Evolutionary conservation across 2,797 vertebrate genomes (phyloP), one percentile per base, ranked within the genome.

Genomic region (Microtus obscurus): DNA sequence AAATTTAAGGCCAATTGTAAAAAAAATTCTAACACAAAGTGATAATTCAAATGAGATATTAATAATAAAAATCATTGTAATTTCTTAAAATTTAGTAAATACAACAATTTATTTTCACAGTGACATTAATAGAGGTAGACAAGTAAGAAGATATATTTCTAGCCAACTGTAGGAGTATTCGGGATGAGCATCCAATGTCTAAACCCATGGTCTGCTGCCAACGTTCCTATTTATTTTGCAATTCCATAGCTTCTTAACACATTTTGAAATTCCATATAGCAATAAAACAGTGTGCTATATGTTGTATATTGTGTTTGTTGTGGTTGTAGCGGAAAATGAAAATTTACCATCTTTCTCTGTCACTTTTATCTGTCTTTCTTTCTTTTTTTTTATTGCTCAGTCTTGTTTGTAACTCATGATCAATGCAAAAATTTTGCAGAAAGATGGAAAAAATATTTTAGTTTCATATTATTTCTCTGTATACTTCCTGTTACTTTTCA

Each of bases 31-130:
- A 65, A 74, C 0, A 48, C 14, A 53, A 53, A 7, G 40, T 9
- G 29, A n/a, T 37, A n/a, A 9, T 78, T 56, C 34, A 94, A 98
- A 95, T 76, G 93, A 87, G 25, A 91, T 95, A 67, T 96, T 92
- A 94, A 80, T 89, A 79, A n/a, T 97, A 82, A 95, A 34, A 97
- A 87, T 96, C 92, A 56, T 96, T 81, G 96, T 51, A 87, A 25
- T 73, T 25, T 37, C 87, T 97, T 96, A 93, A 94, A 97, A 48
- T 14, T 40, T 93, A 97, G 95, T 40, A 94, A 37, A 76, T 21
- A 6, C 97, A 88, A 6, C 95, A 76, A 96, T 97, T 95, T 86
- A 95, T 1, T 27, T 86, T 2, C 67, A 67, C 19, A 31, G 14
- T 31, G 94, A 17, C 83, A 12, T 34, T 45, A 7, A 29, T 61